Conservation (phyloP, 1,140 invertebrate species). For the Agraylea sexmaculata region DNA sequence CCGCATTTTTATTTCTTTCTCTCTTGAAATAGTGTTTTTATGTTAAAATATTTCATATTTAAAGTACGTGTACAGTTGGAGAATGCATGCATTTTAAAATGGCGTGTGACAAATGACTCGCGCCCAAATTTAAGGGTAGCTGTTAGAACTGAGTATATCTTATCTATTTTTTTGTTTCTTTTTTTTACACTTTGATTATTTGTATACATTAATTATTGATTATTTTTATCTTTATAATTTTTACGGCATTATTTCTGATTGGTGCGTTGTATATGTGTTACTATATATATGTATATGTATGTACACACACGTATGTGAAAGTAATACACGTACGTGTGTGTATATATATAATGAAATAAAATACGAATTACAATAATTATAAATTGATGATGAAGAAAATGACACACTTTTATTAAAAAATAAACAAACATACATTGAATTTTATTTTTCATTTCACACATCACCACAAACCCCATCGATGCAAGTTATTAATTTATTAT, state of each 20-base stretch:
- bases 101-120: too few species aligned
- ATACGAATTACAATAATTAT: slow-evolving; percentile 24
- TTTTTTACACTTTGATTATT: slow-evolving; percentile 6
- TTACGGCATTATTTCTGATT: slow-evolving; percentile 22
- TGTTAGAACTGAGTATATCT: slow-evolving; percentile 18
- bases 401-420: slow-evolving; percentile 22
- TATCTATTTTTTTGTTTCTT: slow-evolving; percentile 16
- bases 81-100: too few species aligned
- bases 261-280: slow-evolving; percentile 24
- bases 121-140: slow-evolving; percentile 13
- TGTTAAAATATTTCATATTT: too few species aligned
- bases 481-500: too few species aligned
- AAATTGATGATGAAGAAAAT: slow-evolving; percentile 22
- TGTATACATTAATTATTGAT: slow-evolving; percentile 7
- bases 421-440: too few species aligned
- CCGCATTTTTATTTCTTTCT: too few species aligned
- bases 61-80: too few species aligned
- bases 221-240: slow-evolving; percentile 11
- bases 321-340: too few species aligned
- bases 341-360: slow-evolving; percentile 24
- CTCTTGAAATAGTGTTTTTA: too few species aligned
- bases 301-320: too few species aligned
- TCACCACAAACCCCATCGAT: too few species aligned
- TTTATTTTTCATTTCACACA: too few species aligned
- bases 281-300: slow-evolving; percentile 19